These are phyloP conservation scores for Prionailurus viverrinus DNA, from an alignment of 2,113 vertebrate genomes.

Conservation along the genomic window DNA sequence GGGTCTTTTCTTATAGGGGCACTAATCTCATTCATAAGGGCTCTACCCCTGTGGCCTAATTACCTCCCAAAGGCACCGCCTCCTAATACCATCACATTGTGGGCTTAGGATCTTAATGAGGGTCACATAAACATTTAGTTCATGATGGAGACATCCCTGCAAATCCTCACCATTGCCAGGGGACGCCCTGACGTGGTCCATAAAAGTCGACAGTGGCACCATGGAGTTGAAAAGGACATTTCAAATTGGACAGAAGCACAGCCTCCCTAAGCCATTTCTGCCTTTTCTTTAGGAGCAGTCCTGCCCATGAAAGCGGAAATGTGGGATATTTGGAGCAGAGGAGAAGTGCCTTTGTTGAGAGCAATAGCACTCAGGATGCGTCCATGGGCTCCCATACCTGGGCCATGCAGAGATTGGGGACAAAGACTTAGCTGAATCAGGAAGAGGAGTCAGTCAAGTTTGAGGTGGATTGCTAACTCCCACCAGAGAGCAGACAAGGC, in stretches of 20 bases:
- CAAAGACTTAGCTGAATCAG: background rate
- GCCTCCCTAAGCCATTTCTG: no score
- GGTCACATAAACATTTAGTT: background rate
- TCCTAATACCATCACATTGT: background rate
- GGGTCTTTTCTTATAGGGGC: background rate
- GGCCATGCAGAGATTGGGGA: no score
- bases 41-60: background rate
- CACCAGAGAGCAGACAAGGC: no score
- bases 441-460: background rate
- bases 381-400: background rate
- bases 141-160: background rate
- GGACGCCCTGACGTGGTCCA: background rate
- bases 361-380: background rate
- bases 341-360: background rate
- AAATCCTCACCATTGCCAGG: background rate
- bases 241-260: background rate
- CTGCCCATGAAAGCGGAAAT: background rate
- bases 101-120: background rate
- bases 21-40: background rate
- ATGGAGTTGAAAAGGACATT: background rate
- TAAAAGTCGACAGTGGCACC: background rate
- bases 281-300: background rate
- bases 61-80: background rate
- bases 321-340: background rate
- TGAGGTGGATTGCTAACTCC: background rate